Percentiles rank a stretch among this genome's conserved stretches.
These are phyloP conservation scores for Platycheirus albimanus DNA, from an alignment of 2,888 invertebrate genomes.

Conservation along the genomic window DNA sequence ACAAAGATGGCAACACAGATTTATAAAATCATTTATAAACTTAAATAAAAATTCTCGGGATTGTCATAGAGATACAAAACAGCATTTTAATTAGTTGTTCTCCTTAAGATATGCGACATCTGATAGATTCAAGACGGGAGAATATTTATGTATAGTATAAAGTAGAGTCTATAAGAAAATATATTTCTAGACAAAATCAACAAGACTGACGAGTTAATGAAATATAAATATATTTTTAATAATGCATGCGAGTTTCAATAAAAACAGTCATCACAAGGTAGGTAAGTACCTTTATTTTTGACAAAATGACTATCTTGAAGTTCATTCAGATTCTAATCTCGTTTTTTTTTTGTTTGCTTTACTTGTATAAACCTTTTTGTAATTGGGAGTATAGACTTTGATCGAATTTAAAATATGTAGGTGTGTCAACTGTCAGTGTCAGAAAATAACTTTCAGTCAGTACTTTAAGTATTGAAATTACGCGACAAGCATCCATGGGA, in stretches of 20 bases:
- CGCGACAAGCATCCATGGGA: too few relatives aligned
- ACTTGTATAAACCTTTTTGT: slow-evolving; percentile 6
- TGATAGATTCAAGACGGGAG: slow-evolving; percentile 49
- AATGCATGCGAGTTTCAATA: slow-evolving; percentile 22
- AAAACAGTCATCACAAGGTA: too few relatives aligned
- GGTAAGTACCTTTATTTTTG: slow-evolving; percentile 2
- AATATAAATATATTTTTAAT: slow-evolving; percentile 23
- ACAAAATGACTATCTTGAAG: slow-evolving; percentile 18
- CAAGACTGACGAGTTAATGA: slow-evolving; percentile 17
- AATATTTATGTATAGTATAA: too few relatives aligned
- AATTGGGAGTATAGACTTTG: slow-evolving; percentile 8
- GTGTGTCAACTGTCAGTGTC: not conserved
- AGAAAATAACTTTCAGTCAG: slow-evolving; percentile 9
- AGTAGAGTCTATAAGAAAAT: too few relatives aligned
- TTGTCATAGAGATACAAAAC: slow-evolving; percentile 57
- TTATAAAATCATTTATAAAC: slow-evolving; percentile 62
- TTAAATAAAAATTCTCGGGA: slow-evolving; percentile 62
- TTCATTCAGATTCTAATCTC: slow-evolving; percentile 34
- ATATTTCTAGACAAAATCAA: too few relatives aligned
- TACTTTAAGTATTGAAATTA: too few relatives aligned
- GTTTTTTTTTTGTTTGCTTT: slow-evolving; percentile 8
- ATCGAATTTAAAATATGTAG: slow-evolving; percentile 13
- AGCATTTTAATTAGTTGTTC: slow-evolving; percentile 66
- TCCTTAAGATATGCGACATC: slow-evolving; percentile 56
- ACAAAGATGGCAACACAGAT: slow-evolving; percentile 39